Evolutionary conservation across 2,797 vertebrate species (phyloP), one percentile per base, ranked within the genome.

Genomic region (Podargus strigoides): DNA sequence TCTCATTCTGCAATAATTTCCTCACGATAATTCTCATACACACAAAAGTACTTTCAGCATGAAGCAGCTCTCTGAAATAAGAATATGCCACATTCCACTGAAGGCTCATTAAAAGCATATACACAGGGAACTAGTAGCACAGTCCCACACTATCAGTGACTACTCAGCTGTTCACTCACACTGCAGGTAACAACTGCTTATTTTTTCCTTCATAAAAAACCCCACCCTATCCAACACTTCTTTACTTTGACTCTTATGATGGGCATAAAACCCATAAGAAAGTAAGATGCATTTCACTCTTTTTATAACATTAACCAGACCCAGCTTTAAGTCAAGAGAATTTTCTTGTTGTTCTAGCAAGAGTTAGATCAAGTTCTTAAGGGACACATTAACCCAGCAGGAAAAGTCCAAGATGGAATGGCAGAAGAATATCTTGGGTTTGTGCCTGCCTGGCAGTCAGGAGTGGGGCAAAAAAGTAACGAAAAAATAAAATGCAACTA

Each of bases 221-320:
- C 42, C 42, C 49, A 37, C 4, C 39, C 13, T 39, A n/a, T 26
- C 53, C 1, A 1, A 19, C 7, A 32, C 8, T 41, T 76, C 37
- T 64, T 84, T 28, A 70, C 15, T 36, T 59, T 23, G 56, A 36
- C 4, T 72, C 14, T 30, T 76, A 14, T 10, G 14, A 36, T 3
- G 0, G 16, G 11, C 24, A 66, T 26, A 70, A 70, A 62, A 17
- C 4, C 19, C 0, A 0, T 16, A 39, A 68, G 4, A 44, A 70
- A 69, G 8, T 44, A 36, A 85, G 27, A 56, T 24, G 7, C 14
- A 27, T 36, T 72, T 52, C 67, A 63, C 14, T 56, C 4, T 64
- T 66, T 59, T 22, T 12, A 9, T 27, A 75, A 64, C 1, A 28
- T 32, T 53, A 60, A 44, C 5, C 32, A 87, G 15, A 49, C 5